Conservation (phyloP, 2,113 vertebrate species). For the Cranoglanis bouderius region DNA sequence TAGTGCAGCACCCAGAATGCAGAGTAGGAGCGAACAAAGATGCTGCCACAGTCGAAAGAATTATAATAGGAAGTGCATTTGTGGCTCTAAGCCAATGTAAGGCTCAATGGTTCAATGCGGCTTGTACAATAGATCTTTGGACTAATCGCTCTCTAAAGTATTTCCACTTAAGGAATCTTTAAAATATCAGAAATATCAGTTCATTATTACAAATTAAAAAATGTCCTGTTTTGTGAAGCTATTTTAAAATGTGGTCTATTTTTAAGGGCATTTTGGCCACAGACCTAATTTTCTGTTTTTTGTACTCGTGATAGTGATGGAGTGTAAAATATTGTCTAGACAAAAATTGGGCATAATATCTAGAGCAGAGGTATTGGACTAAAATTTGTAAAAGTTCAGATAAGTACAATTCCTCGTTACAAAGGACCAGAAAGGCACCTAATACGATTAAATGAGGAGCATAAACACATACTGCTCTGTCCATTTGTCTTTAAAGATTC, state of each 20-base stretch:
- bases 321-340: neutral
- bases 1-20: conserved; percentile 40
- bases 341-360: no score
- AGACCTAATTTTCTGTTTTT: neutral
- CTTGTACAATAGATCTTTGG: conserved; percentile 33
- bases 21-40: conserved; percentile 37
- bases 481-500: neutral
- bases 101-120: neutral
- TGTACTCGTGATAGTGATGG: neutral
- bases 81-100: conserved; percentile 9
- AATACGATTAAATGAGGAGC: neutral
- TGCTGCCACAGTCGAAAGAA: conserved; percentile 28
- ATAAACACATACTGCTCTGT: neutral
- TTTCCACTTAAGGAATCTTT: conserved; percentile 11
- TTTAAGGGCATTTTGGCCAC: neutral
- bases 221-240: neutral
- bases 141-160: conserved; percentile 26
- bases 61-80: conserved; percentile 42
- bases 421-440: neutral
- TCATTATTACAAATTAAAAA: neutral
- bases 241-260: neutral
- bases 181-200: neutral
- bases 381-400: neutral
- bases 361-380: neutral
- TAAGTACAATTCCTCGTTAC: neutral